Conservation (phyloP, 2,113 vertebrate species). For the Rhadina sibilatrix region DNA sequence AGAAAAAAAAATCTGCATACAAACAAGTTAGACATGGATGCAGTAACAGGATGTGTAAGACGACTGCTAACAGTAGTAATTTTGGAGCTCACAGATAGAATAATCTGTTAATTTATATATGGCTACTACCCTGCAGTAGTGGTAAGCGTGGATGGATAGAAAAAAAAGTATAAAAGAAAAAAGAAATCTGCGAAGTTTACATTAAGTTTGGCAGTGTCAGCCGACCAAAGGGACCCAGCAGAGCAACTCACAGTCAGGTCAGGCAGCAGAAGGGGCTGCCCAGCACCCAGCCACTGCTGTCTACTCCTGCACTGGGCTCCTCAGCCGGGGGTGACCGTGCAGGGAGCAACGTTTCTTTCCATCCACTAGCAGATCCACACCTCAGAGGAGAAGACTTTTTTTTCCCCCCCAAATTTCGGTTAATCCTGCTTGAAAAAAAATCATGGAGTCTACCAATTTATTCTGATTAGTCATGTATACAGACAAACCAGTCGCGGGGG, state of each 20-base stretch:
- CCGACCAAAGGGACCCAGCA: fast-evolving
- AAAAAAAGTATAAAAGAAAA: background rate
- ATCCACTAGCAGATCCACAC: fast-evolving
- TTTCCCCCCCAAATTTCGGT: fast-evolving
- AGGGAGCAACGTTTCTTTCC: background rate
- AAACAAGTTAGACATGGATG: background rate
- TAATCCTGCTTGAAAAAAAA: background rate
- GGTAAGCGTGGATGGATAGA: background rate
- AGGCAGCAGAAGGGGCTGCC: background rate
- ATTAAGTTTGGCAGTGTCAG: background rate
- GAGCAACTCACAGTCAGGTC: background rate
- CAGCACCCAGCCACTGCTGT: background rate
- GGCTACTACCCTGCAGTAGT: background rate
- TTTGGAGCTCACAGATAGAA: background rate
- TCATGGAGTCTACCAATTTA: background rate
- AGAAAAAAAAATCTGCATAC: background rate
- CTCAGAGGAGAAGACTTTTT: background rate
- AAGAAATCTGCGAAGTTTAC: background rate
- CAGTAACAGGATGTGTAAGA: background rate
- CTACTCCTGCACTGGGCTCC: fast-evolving
- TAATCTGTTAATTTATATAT: background rate
- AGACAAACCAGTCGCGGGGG: fast-evolving
- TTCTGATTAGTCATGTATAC: background rate
- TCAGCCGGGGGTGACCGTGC: background rate
- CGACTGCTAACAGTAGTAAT: background rate